Percentiles rank a stretch among this genome's conserved stretches.
These are phyloP conservation scores for Lutjanus erythropterus DNA, from an alignment of 2,113 vertebrate genomes.

Conservation along the genomic window DNA sequence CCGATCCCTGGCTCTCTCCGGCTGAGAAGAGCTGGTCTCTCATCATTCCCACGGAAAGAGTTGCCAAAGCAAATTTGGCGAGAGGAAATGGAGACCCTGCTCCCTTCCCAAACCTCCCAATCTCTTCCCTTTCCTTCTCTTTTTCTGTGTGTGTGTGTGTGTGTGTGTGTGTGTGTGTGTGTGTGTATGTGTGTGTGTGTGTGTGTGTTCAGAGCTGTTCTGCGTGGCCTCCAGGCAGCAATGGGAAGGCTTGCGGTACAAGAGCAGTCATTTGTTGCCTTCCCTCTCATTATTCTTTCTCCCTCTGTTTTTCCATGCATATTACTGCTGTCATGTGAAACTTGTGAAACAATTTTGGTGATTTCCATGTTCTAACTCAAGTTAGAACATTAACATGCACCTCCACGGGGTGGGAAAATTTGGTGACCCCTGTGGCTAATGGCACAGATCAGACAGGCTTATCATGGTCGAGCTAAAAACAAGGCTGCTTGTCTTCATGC, in stretches of 20 bases:
- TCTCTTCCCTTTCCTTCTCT: slow-evolving; percentile 57
- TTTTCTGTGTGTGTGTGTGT: slow-evolving; percentile 25
- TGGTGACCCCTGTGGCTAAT: not conserved
- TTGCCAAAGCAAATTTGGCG: slow-evolving; percentile 85
- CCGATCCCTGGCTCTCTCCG: slow-evolving; percentile 54
- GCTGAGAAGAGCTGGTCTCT: slow-evolving; percentile 53
- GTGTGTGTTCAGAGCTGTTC: slow-evolving; percentile 8
- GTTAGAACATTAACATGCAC: not conserved
- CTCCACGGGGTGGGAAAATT: not conserved
- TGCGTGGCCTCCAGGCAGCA: slow-evolving; percentile 38
- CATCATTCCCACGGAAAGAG: slow-evolving; percentile 84
- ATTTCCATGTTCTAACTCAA: not conserved
- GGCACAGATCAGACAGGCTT: not conserved
- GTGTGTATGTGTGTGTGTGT: slow-evolving; percentile 17
- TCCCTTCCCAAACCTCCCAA: slow-evolving; percentile 67
- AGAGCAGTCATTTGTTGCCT: slow-evolving; percentile 36
- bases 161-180: slow-evolving; percentile 35
- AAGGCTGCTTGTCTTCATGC: not conserved
- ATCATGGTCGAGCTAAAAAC: not conserved
- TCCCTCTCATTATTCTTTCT: slow-evolving; percentile 26
- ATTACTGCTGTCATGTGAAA: slow-evolving; percentile 24
- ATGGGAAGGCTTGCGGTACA: slow-evolving; percentile 33
- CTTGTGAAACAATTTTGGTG: not conserved
- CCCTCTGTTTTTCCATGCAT: slow-evolving; percentile 31
- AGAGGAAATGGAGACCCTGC: slow-evolving; percentile 84